A percentile compares a stretch with the other conserved stretches of the same genome.
Conservation (phyloP, 2,888 invertebrate genomes). For the Disparrhopalites patrizii region DNA sequence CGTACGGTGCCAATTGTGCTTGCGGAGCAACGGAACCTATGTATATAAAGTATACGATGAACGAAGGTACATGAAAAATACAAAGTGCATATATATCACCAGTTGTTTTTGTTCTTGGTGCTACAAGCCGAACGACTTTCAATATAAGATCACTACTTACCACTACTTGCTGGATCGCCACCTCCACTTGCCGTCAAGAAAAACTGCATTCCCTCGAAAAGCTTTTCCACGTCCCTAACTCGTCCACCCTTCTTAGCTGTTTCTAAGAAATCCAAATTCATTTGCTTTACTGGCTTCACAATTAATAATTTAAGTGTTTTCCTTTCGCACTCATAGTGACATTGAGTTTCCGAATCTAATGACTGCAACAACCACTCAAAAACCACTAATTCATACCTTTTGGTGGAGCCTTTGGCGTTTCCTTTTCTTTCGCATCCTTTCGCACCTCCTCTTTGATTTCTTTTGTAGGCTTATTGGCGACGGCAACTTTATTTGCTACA, state of each 20-base stretch:
- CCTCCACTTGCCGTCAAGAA: constrained; percentile 47
- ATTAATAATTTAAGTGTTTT: not conserved
- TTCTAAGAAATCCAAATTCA: not conserved
- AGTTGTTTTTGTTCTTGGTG: too few species aligned
- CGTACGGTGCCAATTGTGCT: constrained; percentile 30
- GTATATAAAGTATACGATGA: not conserved
- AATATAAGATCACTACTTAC: constrained; percentile 24
- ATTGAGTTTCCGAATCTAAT: not conserved
- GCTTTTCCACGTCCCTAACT: constrained; percentile 11
- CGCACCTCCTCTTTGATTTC: too few species aligned
- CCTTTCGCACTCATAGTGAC: not conserved
- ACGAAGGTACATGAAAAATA: not conserved
- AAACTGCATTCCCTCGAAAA: constrained; percentile 45
- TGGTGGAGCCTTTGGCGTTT: constrained; percentile 4
- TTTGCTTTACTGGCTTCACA: too few species aligned
- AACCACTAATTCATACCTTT: constrained; percentile 19
- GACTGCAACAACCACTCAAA: too few species aligned
- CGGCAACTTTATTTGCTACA: too few species aligned
- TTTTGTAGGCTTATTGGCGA: too few species aligned
- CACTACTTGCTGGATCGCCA: constrained; percentile 38
- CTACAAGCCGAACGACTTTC: not conserved
- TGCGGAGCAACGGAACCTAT: not conserved
- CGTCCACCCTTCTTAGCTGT: constrained; percentile 12
- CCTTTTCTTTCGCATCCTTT: not conserved
- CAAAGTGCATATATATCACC: too few species aligned